Conservation (phyloP, 2,797 vertebrate genomes). For the Okamejei kenojei region DNA sequence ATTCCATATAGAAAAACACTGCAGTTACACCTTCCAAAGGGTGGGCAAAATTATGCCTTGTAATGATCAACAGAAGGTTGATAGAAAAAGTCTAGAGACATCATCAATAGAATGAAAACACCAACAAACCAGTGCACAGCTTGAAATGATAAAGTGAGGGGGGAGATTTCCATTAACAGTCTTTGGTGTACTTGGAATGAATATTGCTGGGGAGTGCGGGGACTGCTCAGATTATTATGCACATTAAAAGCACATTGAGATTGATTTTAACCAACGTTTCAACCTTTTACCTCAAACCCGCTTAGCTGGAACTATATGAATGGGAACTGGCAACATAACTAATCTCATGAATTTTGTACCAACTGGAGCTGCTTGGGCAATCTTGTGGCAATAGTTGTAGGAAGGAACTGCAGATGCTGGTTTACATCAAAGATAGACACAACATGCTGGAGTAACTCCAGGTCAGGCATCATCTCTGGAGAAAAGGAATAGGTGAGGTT, state of each 20-base stretch:
- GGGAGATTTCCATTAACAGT: background rate
- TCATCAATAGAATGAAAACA: background rate
- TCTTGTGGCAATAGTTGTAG: background rate
- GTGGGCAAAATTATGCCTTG: background rate
- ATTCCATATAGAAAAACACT: background rate
- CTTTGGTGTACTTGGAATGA: background rate
- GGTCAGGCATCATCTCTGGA: too few species aligned
- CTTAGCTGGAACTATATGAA: background rate
- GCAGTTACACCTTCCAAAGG: background rate
- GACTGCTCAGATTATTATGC: background rate
- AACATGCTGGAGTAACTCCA: too few species aligned
- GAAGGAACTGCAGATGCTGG: too few species aligned
- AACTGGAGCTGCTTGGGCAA: background rate
- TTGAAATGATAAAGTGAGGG: background rate
- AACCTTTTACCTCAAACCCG: background rate
- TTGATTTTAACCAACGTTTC: background rate
- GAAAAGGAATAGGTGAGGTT: too few species aligned
- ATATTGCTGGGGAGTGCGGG: background rate
- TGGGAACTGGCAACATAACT: background rate
- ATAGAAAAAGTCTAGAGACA: background rate
- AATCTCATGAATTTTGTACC: background rate
- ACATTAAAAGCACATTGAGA: background rate
- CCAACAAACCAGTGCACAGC: background rate
- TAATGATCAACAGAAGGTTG: background rate
- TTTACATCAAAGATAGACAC: too few species aligned